Percentiles rank a stretch among this genome's conserved stretches.
These are phyloP conservation scores for Alcis repandata DNA, from an alignment of 2,888 invertebrate genomes.

Conservation along the genomic window DNA sequence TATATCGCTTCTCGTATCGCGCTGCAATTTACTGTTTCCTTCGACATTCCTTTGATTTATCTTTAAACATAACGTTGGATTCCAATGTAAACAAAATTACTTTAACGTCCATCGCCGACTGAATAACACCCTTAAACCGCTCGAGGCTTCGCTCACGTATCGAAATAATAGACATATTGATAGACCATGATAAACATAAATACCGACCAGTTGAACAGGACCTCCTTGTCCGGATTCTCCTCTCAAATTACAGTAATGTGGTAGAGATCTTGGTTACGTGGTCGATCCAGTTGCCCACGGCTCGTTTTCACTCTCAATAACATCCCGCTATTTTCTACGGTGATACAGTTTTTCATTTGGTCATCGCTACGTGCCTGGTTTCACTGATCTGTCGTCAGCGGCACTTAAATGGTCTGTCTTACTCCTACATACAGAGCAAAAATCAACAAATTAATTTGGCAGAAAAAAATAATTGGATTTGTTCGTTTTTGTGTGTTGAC, in stretches of 20 bases:
- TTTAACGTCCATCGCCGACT: constrained; percentile 54
- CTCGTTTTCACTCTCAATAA: constrained; percentile 80
- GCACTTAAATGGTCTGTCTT: constrained; percentile 32
- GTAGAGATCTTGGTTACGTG: constrained; percentile 59
- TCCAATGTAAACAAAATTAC: constrained; percentile 68
- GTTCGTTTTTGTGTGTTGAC: constrained; percentile 14
- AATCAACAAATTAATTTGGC: constrained; percentile 6
- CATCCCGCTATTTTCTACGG: constrained; percentile 78
- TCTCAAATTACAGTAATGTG: constrained; percentile 33
- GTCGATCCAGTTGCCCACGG: constrained; percentile 59
- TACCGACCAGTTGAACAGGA: constrained; percentile 49
- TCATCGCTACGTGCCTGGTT: constrained; percentile 65
- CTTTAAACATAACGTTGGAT: constrained; percentile 51
- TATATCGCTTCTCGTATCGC: constrained; percentile 37
- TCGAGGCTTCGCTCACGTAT: constrained; percentile 62
- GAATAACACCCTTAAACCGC: constrained; percentile 67
- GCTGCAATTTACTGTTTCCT: constrained; percentile 33
- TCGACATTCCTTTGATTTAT: constrained; percentile 41
- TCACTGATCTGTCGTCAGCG: constrained; percentile 64
- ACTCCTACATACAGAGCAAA: constrained; percentile 8
- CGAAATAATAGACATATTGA: constrained; percentile 71
- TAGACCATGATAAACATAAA: constrained; percentile 64
- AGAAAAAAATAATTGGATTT: constrained; percentile 16
- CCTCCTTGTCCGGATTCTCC: constrained; percentile 38
- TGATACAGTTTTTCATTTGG: constrained; percentile 80